Percentiles rank a stretch among this genome's conserved stretches.
Conservation (phyloP, 2,797 vertebrate species). For the Tokudaia tokunoshimensis region DNA sequence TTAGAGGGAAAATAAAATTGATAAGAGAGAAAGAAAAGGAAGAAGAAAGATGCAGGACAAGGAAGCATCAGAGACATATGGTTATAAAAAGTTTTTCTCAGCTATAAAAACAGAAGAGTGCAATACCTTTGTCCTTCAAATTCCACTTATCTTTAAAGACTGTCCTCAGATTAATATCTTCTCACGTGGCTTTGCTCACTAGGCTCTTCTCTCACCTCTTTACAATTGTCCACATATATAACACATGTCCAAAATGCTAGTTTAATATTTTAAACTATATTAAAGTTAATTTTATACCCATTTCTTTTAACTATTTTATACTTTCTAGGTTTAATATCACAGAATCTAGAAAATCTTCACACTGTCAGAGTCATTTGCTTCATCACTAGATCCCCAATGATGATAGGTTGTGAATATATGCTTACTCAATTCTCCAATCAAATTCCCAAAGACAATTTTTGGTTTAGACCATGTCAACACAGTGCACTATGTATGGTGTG, state of each 20-base stretch:
- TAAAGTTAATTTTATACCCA: neutral
- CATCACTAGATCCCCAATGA: too few relatives aligned
- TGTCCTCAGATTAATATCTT: neutral
- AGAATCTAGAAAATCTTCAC: neutral
- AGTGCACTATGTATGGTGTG: too few relatives aligned
- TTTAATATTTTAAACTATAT: neutral
- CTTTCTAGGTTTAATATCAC: neutral
- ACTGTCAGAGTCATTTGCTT: neutral
- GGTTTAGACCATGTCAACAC: neutral
- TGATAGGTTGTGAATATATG: neutral
- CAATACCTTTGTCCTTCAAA: neutral
- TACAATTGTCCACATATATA: neutral
- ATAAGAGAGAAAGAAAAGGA: too few relatives aligned
- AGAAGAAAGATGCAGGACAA: neutral
- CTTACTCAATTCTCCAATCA: neutral
- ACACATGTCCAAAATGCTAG: neutral
- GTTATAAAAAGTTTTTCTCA: neutral
- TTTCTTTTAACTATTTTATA: neutral
- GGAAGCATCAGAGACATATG: neutral
- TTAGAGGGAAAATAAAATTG: too few relatives aligned
- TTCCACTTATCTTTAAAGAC: neutral
- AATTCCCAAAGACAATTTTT: neutral
- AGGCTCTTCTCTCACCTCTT: neutral
- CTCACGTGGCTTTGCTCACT: neutral
- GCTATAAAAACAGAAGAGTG: neutral